Conservation (phyloP, 2,888 invertebrate species). For the Mimumesa dahlbomi region DNA sequence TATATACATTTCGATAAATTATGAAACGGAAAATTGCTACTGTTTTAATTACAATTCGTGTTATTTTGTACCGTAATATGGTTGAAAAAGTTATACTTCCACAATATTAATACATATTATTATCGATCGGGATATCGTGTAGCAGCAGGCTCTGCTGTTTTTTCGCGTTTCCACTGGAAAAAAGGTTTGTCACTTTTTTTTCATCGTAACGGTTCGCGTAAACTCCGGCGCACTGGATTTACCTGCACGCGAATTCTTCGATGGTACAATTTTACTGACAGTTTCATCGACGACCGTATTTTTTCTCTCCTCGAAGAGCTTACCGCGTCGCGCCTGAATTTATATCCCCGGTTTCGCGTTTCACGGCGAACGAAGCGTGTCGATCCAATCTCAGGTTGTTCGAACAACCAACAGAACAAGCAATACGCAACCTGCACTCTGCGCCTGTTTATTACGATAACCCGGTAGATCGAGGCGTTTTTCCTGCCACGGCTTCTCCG, state of each 20-base stretch:
- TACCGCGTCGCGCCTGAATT: conserved; percentile 23
- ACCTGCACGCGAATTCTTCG: background rate
- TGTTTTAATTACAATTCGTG: no score
- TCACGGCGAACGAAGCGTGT: conserved; percentile 59
- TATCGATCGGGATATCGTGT: no score
- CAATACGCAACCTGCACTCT: conserved; percentile 43
- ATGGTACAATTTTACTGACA: conserved; percentile 14
- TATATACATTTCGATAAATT: no score
- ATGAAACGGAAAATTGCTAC: no score
- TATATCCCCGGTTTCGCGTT: conserved; percentile 54
- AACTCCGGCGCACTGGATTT: conserved; percentile 1
- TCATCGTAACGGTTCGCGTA: background rate
- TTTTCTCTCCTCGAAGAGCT: conserved; percentile 6
- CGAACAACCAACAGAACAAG: conserved; percentile 52
- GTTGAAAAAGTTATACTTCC: no score
- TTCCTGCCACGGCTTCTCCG: conserved; percentile 2
- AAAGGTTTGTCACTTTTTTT: background rate
- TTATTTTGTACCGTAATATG: no score
- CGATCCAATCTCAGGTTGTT: conserved; percentile 60
- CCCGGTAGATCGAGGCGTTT: conserved; percentile 13
- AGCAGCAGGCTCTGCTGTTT: background rate
- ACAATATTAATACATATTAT: no score
- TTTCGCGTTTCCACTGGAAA: background rate
- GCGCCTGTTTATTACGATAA: conserved; percentile 31
- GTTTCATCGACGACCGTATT: background rate